Percentiles rank a stretch among this genome's conserved stretches.
These are phyloP conservation scores for Noctua fimbriata DNA, from an alignment of 2,888 invertebrate species.

Conservation along the genomic window DNA sequence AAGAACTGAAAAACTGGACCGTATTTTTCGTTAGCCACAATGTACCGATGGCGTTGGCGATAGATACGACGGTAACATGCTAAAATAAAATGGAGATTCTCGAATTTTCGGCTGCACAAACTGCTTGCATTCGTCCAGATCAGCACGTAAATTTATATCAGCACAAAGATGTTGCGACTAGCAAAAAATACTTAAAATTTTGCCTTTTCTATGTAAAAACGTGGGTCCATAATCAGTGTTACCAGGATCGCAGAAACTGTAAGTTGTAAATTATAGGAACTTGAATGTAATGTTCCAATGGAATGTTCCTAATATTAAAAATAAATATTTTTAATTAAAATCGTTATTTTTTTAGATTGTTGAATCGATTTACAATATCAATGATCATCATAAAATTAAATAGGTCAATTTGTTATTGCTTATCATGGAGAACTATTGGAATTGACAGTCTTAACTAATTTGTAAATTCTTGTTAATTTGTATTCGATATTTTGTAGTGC, in stretches of 20 bases:
- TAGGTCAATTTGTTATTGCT: slow-evolving; percentile 16
- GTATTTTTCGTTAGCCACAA: neutral
- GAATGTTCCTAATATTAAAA: slow-evolving; percentile 55
- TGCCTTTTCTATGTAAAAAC: neutral
- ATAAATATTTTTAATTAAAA: neutral
- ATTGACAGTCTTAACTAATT: slow-evolving; percentile 10
- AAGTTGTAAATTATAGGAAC: slow-evolving; percentile 3
- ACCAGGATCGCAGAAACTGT: slow-evolving; percentile 28
- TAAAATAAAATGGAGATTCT: neutral
- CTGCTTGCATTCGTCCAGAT: neutral
- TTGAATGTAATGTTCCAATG: slow-evolving; percentile 56
- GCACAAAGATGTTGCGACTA: neutral
- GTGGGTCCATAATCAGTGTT: neutral
- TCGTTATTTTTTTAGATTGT: slow-evolving; percentile 34
- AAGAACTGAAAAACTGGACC: neutral
- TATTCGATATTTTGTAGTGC: slow-evolving; percentile 11
- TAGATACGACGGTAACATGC: neutral
- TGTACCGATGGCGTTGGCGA: too few species aligned
- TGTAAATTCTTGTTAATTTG: neutral
- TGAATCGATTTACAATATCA: slow-evolving; percentile 42
- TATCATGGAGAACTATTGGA: neutral
- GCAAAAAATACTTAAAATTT: neutral
- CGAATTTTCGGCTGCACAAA: neutral
- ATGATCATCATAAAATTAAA: slow-evolving; percentile 24
- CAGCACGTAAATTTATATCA: slow-evolving; percentile 3